Conservation (phyloP, 2,888 invertebrate genomes). For the Drosophila vallismaia region DNA sequence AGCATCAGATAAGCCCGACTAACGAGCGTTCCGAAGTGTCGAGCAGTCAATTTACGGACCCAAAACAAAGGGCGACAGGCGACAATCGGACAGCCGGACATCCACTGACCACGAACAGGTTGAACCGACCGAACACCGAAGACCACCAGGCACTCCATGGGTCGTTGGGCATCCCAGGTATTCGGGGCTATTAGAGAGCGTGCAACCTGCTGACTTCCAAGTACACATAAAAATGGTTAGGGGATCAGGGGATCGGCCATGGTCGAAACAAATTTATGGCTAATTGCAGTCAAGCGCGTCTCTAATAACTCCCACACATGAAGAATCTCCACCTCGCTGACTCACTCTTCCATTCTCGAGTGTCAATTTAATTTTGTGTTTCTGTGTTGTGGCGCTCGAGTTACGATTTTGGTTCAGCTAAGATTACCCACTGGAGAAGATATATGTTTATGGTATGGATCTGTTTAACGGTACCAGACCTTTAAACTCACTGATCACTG, state of each 20-base stretch:
- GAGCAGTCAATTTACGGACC: slow-evolving; percentile 77
- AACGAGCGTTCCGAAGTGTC: slow-evolving; percentile 61
- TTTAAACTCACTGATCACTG: slow-evolving; percentile 21
- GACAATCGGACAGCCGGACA: slow-evolving; percentile 22
- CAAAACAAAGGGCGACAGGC: slow-evolving; percentile 70
- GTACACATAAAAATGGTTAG: slow-evolving; percentile 65
- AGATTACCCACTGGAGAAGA: slow-evolving; percentile 35
- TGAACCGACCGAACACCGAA: slow-evolving; percentile 22
- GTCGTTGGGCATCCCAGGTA: slow-evolving; percentile 38
- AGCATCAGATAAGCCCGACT: slow-evolving; percentile 70
- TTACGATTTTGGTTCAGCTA: slow-evolving; percentile 53
- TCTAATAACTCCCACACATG: slow-evolving; percentile 54
- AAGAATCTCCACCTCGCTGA: slow-evolving; percentile 44
- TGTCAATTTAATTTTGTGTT: slow-evolving; percentile 39
- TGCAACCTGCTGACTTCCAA: slow-evolving; percentile 71
- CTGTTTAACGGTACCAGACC: slow-evolving; percentile 58
- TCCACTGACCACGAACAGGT: slow-evolving; percentile 58
- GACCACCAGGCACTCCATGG: slow-evolving; percentile 66
- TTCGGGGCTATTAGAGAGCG: slow-evolving; percentile 22
- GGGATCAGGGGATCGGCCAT: slow-evolving; percentile 58
- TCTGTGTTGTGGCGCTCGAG: slow-evolving; percentile 62
- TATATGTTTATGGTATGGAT: slow-evolving; percentile 20
- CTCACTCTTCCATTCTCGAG: slow-evolving; percentile 42
- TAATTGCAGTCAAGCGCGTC: slow-evolving; percentile 64
- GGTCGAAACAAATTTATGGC: slow-evolving; percentile 72